Base-by-base conservation (phyloP, 1,140 invertebrate genomes). In the Drosophila athabasca region DNA sequence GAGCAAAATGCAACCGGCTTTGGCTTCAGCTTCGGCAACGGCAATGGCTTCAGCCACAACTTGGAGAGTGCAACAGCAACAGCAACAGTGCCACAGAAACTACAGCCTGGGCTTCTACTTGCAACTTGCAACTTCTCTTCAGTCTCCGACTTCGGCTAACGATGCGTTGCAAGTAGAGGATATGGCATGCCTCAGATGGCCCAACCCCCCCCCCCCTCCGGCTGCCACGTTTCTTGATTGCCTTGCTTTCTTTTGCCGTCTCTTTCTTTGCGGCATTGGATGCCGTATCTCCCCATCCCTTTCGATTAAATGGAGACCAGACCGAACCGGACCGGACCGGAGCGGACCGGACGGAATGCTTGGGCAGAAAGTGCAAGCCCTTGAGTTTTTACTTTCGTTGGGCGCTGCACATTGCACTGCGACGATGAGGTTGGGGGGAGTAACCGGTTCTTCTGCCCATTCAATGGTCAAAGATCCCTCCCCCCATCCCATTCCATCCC, bases 311-410 rank as follows among this genome's bases (percentile, higher is more conserved):
- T 39, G 44, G 22, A 64, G 22, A 55, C 60, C 50, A 53, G 51
- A 76, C 50, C 24, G 61, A 19, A 1, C 17, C 17, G 17, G 1
- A 19, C 17, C 17, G 17, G 17, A 19, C 17, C 17, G 17, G 17
- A 19, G 17, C 17, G 61, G 51, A 76, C 50, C 24, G 61, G 51
- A 76, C 50, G 74, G 68, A 65, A 49, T 55, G 55, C 64, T 58
- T 80, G 78, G 76, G 68, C 85, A 72, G 76, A 90, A 90, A 90
- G 88, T 90, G 88, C 89, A 90, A 90, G 88, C 88, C 88, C 88
- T 90, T 90, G 83, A 90, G 88, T 90, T 90, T 90, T 90, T 90
- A 90, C 88, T 90, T 90, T 90, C 88, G 78, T 85, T 90, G 65
- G 51, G 58, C 35, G 35, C 35, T 39, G 11, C 35, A 39, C 35